Base-by-base conservation (phyloP, 1,140 invertebrate genomes). In the Heliconius hewitsoni region DNA sequence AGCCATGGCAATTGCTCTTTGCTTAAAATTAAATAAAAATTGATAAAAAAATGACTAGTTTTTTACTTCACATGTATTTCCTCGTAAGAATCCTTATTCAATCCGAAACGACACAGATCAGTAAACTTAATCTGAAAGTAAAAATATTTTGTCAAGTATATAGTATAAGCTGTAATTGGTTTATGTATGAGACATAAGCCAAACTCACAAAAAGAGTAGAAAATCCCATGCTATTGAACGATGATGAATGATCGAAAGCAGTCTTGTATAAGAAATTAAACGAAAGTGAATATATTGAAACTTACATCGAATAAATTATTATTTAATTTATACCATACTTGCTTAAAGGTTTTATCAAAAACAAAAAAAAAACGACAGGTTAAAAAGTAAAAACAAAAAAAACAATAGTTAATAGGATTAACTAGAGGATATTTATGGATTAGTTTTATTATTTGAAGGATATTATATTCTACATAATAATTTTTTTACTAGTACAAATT, bases 11-110 rank as follows among this genome's bases (percentile, higher is more conserved):
- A n/a, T 73, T 37, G 82, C 85, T 42, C 70, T 89, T 39, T 93
- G 92, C 83, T 82, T 79, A 23, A 71, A 77, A 91, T 89, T 89
- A 90, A 91, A 94, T 42, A 82, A 50, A 78, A 78, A 39, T 23
- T 72, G 37, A 39, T 72, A 23, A 5, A 30, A 66, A 30, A 71
- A 57, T 57, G 1, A 9, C 2, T 23, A 18, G 19, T 39, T 34
- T 39, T 71, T 71, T 71, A n/a, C 4, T 71, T 71, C 0, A 16
- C 13, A 50, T 50, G 13, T 50, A 50, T 50, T 18, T n/a, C 18
- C 6, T 55, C 19, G 2, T 23, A 23, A 57, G 2, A n/a, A 57
- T 0, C 1, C 55, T 57, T n/a, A 19, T 23, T 9, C 2, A 2
- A 57, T 57, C n/a, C 19, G 9, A 9, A 19, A 57, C n/a, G 3